These are phyloP conservation scores for Callipepla californica DNA, from an alignment of 2,113 vertebrate species.

Conservation along the genomic window DNA sequence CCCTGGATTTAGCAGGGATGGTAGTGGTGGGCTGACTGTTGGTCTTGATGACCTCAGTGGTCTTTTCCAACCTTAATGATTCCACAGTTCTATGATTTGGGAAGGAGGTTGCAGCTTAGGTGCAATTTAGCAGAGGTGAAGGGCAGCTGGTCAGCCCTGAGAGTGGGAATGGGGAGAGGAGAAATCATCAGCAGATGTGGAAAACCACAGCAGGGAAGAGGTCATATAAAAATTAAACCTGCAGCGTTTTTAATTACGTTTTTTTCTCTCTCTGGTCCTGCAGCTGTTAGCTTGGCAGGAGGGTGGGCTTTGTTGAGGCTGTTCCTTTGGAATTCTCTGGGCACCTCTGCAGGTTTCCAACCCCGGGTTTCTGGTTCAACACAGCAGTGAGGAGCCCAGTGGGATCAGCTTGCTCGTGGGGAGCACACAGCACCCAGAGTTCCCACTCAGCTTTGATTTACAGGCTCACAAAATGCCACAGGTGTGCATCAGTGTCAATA, in stretches of 20 bases:
- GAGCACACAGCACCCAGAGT: not conserved
- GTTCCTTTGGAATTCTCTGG: not conserved
- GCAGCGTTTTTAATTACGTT: not conserved
- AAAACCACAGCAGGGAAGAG: not conserved
- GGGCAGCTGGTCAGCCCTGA: not conserved
- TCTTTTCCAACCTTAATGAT: too few species aligned
- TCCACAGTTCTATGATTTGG: not conserved
- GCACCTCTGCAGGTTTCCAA: not conserved
- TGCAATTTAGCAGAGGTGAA: not conserved
- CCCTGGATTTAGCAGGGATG: not conserved
- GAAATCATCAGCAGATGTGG: not conserved
- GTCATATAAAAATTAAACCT: not conserved
- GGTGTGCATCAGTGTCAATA: not conserved
- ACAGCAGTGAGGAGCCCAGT: rapidly evolving
- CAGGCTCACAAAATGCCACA: not conserved
- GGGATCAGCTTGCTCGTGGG: not conserved
- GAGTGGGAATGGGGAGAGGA: not conserved
- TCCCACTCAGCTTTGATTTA: not conserved
- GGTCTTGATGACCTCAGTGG: too few species aligned
- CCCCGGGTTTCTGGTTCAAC: not conserved
- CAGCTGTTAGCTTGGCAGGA: not conserved
- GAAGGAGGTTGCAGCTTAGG: not conserved
- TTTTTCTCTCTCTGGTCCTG: not conserved
- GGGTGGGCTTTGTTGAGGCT: not conserved
- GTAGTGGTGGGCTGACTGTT: too few species aligned